These are phyloP conservation scores for Trilocha varians DNA, from an alignment of 2,888 invertebrate species.

Conservation along the genomic window DNA sequence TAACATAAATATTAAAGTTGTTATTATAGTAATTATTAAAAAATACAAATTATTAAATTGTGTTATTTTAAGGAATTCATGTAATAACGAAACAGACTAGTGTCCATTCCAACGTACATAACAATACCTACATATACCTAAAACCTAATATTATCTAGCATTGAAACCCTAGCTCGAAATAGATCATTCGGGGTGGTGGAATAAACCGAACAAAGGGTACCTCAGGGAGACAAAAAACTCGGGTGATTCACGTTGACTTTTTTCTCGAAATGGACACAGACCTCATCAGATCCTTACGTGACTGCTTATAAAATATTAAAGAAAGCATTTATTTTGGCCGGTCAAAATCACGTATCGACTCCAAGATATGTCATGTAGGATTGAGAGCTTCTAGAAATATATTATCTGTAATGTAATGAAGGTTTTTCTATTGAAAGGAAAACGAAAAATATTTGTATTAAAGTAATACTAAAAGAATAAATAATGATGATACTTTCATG, in stretches of 20 bases:
- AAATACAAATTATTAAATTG: too few relatives aligned
- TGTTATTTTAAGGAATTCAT: too few relatives aligned
- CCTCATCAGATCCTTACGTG: conserved; percentile 3
- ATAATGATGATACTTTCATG: too few relatives aligned
- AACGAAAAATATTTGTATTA: too few relatives aligned
- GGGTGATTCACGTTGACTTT: conserved; percentile 1
- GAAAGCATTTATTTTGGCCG: conserved; percentile 4
- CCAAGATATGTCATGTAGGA: not conserved
- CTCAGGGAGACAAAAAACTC: conserved; percentile 1
- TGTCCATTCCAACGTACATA: too few relatives aligned
- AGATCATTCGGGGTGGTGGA: not conserved
- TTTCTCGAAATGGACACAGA: conserved; percentile 2
- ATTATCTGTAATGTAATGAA: not conserved
- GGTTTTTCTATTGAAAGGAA: too few relatives aligned
- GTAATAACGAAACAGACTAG: too few relatives aligned
- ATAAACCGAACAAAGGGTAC: conserved; percentile 3
- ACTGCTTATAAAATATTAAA: conserved; percentile 7
- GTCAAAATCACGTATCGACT: not conserved
- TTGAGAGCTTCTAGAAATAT: not conserved
- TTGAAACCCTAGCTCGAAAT: too few relatives aligned
- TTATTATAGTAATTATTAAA: too few relatives aligned
- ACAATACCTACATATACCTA: not conserved
- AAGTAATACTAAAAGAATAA: too few relatives aligned
- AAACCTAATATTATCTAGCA: too few relatives aligned
- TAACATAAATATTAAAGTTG: too few relatives aligned